phyloP scores from a whole-genome alignment of 2,888 invertebrate species.

The Drosophila engyochracea region DNA sequence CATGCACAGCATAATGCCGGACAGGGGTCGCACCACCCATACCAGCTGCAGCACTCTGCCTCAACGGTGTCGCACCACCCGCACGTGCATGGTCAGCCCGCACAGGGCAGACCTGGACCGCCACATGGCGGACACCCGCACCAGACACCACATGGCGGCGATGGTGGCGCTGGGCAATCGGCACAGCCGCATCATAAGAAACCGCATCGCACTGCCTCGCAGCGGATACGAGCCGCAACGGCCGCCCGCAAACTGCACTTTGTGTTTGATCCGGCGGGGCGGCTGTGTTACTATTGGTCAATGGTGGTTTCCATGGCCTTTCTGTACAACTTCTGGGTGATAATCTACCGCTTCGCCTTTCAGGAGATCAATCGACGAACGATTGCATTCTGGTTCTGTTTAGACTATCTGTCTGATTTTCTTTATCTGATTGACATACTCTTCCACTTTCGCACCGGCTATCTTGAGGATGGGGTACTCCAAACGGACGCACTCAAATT shows the following conservation, averaged over 20 bases:
- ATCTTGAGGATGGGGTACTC: conserved; percentile 98
- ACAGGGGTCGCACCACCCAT: conserved; percentile 66
- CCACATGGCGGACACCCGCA: conserved; percentile 70
- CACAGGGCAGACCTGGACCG: conserved; percentile 63
- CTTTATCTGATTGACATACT: conserved; percentile 98
- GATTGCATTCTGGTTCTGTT: conserved; percentile 96
- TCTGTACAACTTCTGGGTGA: conserved; percentile 98
- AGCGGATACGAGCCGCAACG: conserved; percentile 83
- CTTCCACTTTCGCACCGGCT: conserved; percentile 99
- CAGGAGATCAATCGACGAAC: conserved; percentile 98
- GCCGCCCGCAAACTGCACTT: conserved; percentile 92
- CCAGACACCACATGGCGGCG: conserved; percentile 62
- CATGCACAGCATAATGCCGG: conserved; percentile 68
- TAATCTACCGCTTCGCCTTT: conserved; percentile 99
- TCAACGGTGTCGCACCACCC: conserved; percentile 77
- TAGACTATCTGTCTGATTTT: conserved; percentile 98
- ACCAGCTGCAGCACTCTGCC: conserved; percentile 76
- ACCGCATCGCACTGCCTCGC: conserved; percentile 83
- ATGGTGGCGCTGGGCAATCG: conserved; percentile 31
- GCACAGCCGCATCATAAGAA: conserved; percentile 69
- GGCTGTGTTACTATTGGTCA: conserved; percentile 98
- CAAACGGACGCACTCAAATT: conserved; percentile 98
- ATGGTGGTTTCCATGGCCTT: conserved; percentile 98
- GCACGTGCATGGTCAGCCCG: conserved; percentile 68
- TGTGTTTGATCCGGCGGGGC: conserved; percentile 99